Evolutionary conservation across 1,140 invertebrate species (phyloP), one percentile per base, ranked within the genome.

Genomic region (Listronotus oregonensis): DNA sequence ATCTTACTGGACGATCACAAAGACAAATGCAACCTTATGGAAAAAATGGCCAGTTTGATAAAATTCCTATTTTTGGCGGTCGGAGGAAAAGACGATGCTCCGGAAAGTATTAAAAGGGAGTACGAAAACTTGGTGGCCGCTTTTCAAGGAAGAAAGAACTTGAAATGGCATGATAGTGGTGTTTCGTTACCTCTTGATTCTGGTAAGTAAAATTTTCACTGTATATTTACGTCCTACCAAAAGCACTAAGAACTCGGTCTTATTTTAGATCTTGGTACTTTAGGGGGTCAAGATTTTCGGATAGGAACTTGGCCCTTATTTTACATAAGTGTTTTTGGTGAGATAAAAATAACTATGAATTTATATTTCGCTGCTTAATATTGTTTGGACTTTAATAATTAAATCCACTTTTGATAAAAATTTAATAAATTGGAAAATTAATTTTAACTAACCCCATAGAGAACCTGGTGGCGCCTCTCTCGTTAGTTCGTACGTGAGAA

Each of bases 141-240:
- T 14, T 70, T 82, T 8, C 79, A 83, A 65, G 81, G 81, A 1
- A 73, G 80, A 15, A 76, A 76, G 51, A 78, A 76, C 49, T 80
- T 84, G 2, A 82, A 78, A 65, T 85, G 80, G 80, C 44, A 59
- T 61, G 6, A 74, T 77, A 73, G n/a, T 57, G 78, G 43, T 77
- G 72, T 57, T 52, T 66, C n/a, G 2, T 7, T 15, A 5, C 59
- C 63, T 8, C 44, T 69, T n/a, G 61, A 39, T 55, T 42, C 49
- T 32, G 49, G 51, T 54, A 27, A 50, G 54, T 15, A 55, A 17
- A 32, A 12, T 3, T n/a, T 4, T 54, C 17, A 32, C 6, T n/a
- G 34, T 10, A 12, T 34, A 27, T 52, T 52, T 52, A 27, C 10
- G 11, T 52, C 8, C 7, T 27, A 32, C 50, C 6, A 10, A 18